Conservation (phyloP, 2,888 invertebrate species). For the Rosalia funebris region DNA sequence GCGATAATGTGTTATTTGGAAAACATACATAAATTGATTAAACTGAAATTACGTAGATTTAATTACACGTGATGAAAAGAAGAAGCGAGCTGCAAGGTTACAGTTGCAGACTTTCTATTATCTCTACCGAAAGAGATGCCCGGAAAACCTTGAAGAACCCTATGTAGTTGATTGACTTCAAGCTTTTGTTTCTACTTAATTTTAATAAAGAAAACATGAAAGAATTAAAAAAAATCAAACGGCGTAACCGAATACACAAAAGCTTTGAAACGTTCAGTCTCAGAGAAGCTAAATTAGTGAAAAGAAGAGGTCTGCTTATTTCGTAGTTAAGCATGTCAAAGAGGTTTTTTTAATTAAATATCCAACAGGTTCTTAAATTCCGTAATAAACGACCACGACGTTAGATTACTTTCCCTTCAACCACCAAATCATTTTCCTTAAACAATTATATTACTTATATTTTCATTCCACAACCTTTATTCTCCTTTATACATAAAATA, state of each 20-base stretch:
- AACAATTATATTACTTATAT: slow-evolving; percentile 42
- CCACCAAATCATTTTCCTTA: slow-evolving; percentile 40
- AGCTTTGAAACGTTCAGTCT: background rate
- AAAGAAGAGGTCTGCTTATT: background rate
- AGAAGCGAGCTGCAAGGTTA: no score
- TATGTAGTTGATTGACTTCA: background rate
- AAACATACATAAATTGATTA: no score
- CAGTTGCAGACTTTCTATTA: no score
- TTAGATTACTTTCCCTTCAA: slow-evolving; percentile 38
- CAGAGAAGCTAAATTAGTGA: slow-evolving; percentile 2
- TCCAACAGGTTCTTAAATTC: slow-evolving; percentile 33
- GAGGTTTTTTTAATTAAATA: slow-evolving; percentile 34
- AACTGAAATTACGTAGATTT: no score
- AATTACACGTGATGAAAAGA: no score
- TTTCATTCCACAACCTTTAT: slow-evolving; percentile 39
- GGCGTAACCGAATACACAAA: background rate
- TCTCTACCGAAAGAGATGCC: no score
- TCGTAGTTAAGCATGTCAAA: slow-evolving; percentile 21
- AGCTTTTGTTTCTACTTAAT: background rate
- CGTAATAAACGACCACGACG: slow-evolving; percentile 33
- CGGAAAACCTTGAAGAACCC: background rate
- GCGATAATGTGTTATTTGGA: no score
- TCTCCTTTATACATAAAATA: slow-evolving; percentile 35
- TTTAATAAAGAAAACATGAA: background rate
- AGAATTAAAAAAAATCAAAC: background rate